Evolutionary conservation across 2,888 invertebrate species (phyloP).

Genomic region (Chrysolina haemoptera): DNA sequence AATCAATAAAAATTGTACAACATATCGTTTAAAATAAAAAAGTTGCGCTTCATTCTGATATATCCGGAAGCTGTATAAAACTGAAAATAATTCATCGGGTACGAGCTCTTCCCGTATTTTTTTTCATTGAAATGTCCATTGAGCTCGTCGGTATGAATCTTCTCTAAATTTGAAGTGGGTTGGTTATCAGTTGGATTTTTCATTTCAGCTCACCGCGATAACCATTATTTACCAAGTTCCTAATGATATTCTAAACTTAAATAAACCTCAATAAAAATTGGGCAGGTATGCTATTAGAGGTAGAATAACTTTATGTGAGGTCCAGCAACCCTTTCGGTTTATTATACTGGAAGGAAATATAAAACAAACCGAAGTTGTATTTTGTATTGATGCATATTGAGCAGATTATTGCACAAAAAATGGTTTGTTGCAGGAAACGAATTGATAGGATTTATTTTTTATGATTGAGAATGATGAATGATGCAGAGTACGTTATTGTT

Average conservation of each 20-base stretch:
- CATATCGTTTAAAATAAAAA: no score
- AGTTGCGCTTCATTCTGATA: no score
- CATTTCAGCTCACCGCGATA: slow-evolving; percentile 9
- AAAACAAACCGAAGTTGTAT: background rate
- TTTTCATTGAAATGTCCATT: no score
- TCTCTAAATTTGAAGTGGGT: background rate
- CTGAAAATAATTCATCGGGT: no score
- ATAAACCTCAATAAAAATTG: slow-evolving; percentile 26
- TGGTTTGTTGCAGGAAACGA: slow-evolving; percentile 25
- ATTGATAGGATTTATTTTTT: background rate
- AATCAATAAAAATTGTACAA: no score
- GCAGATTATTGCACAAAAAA: slow-evolving; percentile 9
- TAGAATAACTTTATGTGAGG: slow-evolving; percentile 26
- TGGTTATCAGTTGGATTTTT: background rate
- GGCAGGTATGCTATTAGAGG: slow-evolving; percentile 21
- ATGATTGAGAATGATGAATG: no score
- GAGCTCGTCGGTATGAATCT: background rate
- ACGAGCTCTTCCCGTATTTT: no score
- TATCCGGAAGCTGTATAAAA: no score
- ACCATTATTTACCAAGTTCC: slow-evolving; percentile 3
- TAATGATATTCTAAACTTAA: slow-evolving; percentile 8
- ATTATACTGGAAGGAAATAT: background rate
- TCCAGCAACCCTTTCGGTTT: slow-evolving; percentile 29
- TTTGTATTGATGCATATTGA: slow-evolving; percentile 13
- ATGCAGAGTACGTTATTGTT: no score